A percentile compares a stretch with the other conserved stretches of the same genome.
Conservation (phyloP, 2,888 invertebrate species). For the Ophion ventricosus region DNA sequence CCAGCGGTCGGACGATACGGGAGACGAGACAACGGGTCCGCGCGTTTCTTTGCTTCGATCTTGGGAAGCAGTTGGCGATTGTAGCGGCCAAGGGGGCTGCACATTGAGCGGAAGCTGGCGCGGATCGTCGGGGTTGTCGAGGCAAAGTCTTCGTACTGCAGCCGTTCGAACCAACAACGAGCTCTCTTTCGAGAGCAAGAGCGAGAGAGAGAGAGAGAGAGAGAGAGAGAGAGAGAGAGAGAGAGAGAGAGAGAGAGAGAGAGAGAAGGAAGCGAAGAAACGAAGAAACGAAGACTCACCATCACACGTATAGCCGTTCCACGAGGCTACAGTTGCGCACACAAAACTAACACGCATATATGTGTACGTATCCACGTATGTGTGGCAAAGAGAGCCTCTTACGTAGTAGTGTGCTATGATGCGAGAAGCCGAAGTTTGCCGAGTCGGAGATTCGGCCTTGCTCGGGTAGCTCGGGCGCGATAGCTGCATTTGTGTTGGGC, state of each 20-base stretch:
- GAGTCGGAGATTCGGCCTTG: slow-evolving; percentile 75
- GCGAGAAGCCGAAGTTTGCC: slow-evolving; percentile 76
- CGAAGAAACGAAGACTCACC: slow-evolving; percentile 25
- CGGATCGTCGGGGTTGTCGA: slow-evolving; percentile 61
- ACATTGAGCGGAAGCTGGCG: slow-evolving; percentile 62
- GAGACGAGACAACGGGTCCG: slow-evolving; percentile 35
- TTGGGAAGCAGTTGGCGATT: slow-evolving; percentile 35
- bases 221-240: background rate
- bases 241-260: background rate
- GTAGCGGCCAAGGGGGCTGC: slow-evolving; percentile 49
- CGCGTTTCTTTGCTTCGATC: slow-evolving; percentile 38
- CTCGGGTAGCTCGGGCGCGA: slow-evolving; percentile 69
- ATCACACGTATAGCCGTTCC: slow-evolving; percentile 19
- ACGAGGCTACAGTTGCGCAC: slow-evolving; percentile 17
- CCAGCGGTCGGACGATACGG: slow-evolving; percentile 34
- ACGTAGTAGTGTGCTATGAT: slow-evolving; percentile 32
- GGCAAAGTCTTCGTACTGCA: slow-evolving; percentile 39
- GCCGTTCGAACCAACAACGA: slow-evolving; percentile 41
- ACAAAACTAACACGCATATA: background rate
- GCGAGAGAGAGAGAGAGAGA: slow-evolving; percentile 13
- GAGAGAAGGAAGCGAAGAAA: slow-evolving; percentile 24
- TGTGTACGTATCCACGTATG: background rate
- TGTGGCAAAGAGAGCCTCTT: slow-evolving; percentile 13
- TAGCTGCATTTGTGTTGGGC: slow-evolving; percentile 46
- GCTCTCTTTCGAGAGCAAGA: background rate